phyloP scores from a whole-genome alignment of 2,113 vertebrate species.

The Rhea pennata region DNA sequence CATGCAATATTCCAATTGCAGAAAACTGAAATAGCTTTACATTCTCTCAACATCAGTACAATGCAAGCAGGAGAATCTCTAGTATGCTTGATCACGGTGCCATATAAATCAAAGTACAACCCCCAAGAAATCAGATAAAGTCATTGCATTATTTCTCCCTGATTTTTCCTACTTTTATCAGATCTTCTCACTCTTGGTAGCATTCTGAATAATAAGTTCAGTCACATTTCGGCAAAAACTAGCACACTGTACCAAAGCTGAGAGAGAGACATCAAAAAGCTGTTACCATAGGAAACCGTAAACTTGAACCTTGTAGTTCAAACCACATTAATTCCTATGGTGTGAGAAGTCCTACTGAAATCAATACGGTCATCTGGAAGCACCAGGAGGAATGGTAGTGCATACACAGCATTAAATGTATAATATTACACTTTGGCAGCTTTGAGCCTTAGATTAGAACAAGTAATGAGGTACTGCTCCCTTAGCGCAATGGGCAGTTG shows the following conservation, averaged over 20 bases:
- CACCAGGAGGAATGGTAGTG: neutral
- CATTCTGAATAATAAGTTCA: neutral
- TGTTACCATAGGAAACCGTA: neutral
- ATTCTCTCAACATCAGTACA: neutral
- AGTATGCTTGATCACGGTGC: neutral
- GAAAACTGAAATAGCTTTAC: neutral
- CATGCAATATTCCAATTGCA: neutral
- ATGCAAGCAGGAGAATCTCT: neutral
- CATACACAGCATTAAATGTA: neutral
- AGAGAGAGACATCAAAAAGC: neutral
- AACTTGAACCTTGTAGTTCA: neutral
- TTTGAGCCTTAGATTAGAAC: neutral
- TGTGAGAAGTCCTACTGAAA: neutral
- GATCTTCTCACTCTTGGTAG: neutral
- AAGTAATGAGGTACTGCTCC: neutral
- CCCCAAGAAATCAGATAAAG: neutral
- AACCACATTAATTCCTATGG: rapidly evolving
- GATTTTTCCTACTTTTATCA: neutral
- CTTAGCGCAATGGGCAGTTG: neutral
- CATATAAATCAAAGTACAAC: neutral
- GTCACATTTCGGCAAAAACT: slow-evolving; percentile 12
- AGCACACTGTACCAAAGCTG: neutral
- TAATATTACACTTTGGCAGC: rapidly evolving
- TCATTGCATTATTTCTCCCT: neutral
- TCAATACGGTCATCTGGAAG: rapidly evolving